Evolutionary conservation across 2,888 invertebrate species (phyloP), one percentile per base, ranked within the genome.

Genomic region (Limnephilus marmoratus): DNA sequence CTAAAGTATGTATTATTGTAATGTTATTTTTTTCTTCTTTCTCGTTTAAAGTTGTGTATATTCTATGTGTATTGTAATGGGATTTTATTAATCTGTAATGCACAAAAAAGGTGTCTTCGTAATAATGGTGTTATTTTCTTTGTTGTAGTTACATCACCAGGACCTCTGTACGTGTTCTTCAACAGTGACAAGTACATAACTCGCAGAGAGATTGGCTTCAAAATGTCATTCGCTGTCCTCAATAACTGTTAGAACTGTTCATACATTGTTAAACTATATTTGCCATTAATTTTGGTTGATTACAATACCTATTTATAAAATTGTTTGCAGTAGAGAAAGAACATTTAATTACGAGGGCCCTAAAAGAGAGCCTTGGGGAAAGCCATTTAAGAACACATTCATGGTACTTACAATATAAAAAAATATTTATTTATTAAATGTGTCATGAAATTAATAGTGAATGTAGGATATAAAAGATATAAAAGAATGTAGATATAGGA

Each of bases 81-180:
- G n/a, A n/a, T n/a, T n/a, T n/a, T n/a, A n/a, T n/a, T n/a, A n/a
- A n/a, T n/a, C n/a, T n/a, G n/a, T n/a, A n/a, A n/a, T n/a, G n/a
- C n/a, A n/a, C n/a, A n/a, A n/a, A n/a, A n/a, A n/a, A n/a, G 31
- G 31, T 31, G 31, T 31, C 31, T 24, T 68, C 24, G 7, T 68
- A 68, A n/a, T 24, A 68, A 24, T 68, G 1, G 9, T 24, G 53
- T 9, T n/a, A 68, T 24, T 68, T 68, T 68, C 7, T 24, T 29
- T 68, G 11, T 90, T 90, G 18, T 82, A 90, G 90, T 45, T 34
- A 4, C 45, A 24, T 34, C 83, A 31, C 90, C 90, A 13, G 90
- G 90, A n/a, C 90, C 90, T 9, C 68, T 90, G 81, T 85, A 85
- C 37, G 80, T 90, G 34, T 85, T 85, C 85, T 90, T 90, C 85